These are phyloP conservation scores for Akabosia matsudoensis DNA, from an alignment of 1,140 invertebrate genomes.

Conservation along the genomic window DNA sequence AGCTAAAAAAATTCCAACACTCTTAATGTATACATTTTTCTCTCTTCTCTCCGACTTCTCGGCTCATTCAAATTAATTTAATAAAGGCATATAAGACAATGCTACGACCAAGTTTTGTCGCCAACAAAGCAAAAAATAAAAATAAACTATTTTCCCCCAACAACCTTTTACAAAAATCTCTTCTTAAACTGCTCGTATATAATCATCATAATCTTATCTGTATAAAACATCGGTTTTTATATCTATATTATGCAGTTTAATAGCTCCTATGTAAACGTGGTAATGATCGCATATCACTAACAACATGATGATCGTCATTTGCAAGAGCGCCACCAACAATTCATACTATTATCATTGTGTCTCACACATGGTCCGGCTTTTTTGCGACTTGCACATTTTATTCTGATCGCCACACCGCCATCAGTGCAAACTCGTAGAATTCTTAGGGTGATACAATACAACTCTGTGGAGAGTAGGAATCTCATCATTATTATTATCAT, in stretches of 20 bases:
- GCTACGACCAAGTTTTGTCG: too few relatives aligned
- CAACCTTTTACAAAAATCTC: not conserved
- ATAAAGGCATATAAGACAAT: too few relatives aligned
- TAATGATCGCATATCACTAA: constrained; percentile 16
- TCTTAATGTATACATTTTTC: not conserved
- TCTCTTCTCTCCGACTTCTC: too few relatives aligned
- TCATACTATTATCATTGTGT: not conserved
- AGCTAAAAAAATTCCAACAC: not conserved
- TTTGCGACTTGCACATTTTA: not conserved
- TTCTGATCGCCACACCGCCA: not conserved
- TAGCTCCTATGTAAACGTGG: constrained; percentile 16
- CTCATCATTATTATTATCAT: not conserved
- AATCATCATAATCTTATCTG: not conserved
- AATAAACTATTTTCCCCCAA: not conserved
- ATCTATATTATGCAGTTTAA: too few relatives aligned
- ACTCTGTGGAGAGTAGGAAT: not conserved
- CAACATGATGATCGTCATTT: not conserved
- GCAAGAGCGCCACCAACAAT: constrained; percentile 1
- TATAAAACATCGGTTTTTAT: not conserved
- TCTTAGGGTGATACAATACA: not conserved
- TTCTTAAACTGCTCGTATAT: not conserved
- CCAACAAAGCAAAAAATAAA: too few relatives aligned
- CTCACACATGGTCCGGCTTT: constrained; percentile 11
- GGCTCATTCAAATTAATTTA: too few relatives aligned
- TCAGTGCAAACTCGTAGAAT: not conserved